Percentiles rank a stretch among this genome's conserved stretches.
Evolutionary conservation across 2,113 vertebrate genomes (phyloP).

Genomic region (Hirundichthys speculiger): DNA sequence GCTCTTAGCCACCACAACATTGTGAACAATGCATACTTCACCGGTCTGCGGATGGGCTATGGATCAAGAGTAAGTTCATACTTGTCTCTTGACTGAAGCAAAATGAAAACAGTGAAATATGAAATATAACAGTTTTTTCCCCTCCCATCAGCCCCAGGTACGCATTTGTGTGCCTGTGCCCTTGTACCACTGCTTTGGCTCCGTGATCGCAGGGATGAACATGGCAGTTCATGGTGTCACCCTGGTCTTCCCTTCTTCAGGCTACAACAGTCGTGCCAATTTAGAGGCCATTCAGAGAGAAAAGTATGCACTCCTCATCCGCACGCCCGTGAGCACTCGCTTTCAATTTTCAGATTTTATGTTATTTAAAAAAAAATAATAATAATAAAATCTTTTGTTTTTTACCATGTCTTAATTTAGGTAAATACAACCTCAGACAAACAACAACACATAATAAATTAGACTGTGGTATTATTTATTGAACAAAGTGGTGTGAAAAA

Average conservation of each 20-base stretch:
- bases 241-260: constrained; percentile 82
- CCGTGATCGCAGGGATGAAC: constrained; percentile 83
- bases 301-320: constrained; percentile 74
- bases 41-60: constrained; percentile 79
- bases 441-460: too few relatives aligned
- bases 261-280: constrained; percentile 80
- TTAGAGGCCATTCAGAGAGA: constrained; percentile 86
- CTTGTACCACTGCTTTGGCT: constrained; percentile 91
- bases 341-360: too few relatives aligned
- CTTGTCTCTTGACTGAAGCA: background rate
- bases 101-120: background rate
- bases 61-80: constrained; percentile 76
- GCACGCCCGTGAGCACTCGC: too few relatives aligned
- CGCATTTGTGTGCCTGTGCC: constrained; percentile 81
- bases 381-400: too few relatives aligned
- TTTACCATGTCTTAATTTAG: too few relatives aligned
- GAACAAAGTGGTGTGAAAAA: too few relatives aligned
- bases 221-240: constrained; percentile 83
- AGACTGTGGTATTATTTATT: too few relatives aligned
- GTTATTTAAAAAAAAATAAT: too few relatives aligned
- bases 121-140: constrained; percentile 5
- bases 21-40: constrained; percentile 88
- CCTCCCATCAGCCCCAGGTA: constrained; percentile 64
- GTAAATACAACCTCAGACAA: too few relatives aligned
- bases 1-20: constrained; percentile 92